Evolutionary conservation across 2,888 invertebrate species (phyloP).

Genomic region (Agonopterix arenella): DNA sequence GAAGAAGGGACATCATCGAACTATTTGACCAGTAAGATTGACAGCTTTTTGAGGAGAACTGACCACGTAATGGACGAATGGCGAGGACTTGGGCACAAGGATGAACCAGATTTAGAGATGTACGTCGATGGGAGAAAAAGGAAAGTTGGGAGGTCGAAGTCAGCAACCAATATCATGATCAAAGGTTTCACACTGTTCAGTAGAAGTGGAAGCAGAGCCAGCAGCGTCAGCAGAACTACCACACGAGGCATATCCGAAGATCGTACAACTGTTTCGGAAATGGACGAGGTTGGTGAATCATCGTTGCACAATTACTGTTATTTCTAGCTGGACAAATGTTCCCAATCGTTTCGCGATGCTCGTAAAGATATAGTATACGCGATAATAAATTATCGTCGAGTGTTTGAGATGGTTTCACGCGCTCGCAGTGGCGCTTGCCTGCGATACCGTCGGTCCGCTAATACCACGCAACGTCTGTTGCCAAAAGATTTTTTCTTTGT

Average conservation of each 20-base stretch:
- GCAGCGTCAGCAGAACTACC: constrained; percentile 66
- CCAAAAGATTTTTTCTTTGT: constrained; percentile 62
- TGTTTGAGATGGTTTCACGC: constrained; percentile 33
- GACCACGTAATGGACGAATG: constrained; percentile 94
- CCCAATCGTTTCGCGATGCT: constrained; percentile 28
- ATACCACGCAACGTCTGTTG: constrained; percentile 41
- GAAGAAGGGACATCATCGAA: constrained; percentile 88
- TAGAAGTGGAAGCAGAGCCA: constrained; percentile 72
- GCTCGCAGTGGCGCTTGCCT: constrained; percentile 24
- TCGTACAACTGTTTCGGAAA: constrained; percentile 79
- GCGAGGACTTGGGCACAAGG: constrained; percentile 82
- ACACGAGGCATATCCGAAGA: constrained; percentile 79
- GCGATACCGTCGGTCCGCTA: constrained; percentile 25
- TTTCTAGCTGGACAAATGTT: constrained; percentile 21
- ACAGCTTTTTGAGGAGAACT: constrained; percentile 87
- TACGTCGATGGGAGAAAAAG: constrained; percentile 49
- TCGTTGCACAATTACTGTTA: constrained; percentile 23
- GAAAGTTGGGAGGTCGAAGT: constrained; percentile 80
- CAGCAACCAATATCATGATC: constrained; percentile 89
- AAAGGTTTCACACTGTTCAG: constrained; percentile 86
- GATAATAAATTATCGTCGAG: constrained; percentile 45
- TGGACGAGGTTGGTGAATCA: constrained; percentile 77
- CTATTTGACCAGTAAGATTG: constrained; percentile 84
- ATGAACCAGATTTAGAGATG: constrained; percentile 57
- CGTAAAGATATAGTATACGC: constrained; percentile 32